Conservation (phyloP, 2,797 vertebrate genomes). For the Prunella strophiata region DNA sequence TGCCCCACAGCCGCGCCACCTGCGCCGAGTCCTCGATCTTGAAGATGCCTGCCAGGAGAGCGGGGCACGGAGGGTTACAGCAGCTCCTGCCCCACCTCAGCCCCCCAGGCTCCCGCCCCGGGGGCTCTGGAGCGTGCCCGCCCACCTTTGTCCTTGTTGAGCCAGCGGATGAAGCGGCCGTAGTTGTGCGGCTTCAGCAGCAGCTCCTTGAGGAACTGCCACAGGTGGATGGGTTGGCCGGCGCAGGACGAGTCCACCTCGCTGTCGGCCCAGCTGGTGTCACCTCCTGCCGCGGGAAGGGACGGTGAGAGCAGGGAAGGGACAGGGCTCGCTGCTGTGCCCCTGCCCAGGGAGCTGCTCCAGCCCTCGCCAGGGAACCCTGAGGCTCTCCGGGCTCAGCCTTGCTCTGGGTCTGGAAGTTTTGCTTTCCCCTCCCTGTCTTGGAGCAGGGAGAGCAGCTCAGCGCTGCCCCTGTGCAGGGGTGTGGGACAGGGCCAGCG, state of each 20-base stretch:
- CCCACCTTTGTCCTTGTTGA: conserved; percentile 97
- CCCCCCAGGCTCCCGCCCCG: not conserved
- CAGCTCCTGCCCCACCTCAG: not conserved
- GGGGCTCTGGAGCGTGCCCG: too few relatives aligned
- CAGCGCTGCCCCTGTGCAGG: fast-evolving
- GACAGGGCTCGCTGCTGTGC: not conserved
- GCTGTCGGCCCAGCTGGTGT: conserved; percentile 84
- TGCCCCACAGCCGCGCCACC: conserved; percentile 94
- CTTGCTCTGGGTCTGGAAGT: not conserved
- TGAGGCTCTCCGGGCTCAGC: fast-evolving
- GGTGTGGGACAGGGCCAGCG: fast-evolving
- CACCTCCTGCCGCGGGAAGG: conserved; percentile 55
- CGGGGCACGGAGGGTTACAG: fast-evolving
- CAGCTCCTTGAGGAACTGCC: conserved; percentile 97
- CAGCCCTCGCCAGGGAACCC: fast-evolving
- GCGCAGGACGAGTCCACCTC: conserved; percentile 95
- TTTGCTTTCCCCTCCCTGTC: fast-evolving
- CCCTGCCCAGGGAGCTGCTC: fast-evolving
- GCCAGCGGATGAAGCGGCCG: conserved; percentile 96
- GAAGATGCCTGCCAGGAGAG: conserved; percentile 87
- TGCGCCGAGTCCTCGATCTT: conserved; percentile 99
- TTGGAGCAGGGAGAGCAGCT: not conserved
- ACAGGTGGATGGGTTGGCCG: conserved; percentile 95
- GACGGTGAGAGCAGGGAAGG: not conserved
- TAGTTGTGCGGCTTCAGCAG: conserved; percentile 95